Evolutionary conservation across 1,140 invertebrate genomes (phyloP).

Genomic region (Goniozus legneri): DNA sequence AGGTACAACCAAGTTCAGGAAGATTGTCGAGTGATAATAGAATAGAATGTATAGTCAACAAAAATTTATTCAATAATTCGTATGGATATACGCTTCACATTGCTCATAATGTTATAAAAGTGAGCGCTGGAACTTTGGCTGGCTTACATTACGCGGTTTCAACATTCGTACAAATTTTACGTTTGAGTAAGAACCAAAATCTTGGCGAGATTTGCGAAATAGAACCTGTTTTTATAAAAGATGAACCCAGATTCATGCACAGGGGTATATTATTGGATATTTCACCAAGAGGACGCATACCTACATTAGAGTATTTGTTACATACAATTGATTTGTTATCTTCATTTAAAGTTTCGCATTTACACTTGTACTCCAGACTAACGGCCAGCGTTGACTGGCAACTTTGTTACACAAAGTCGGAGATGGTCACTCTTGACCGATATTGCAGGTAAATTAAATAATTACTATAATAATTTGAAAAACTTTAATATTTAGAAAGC

Average conservation of each 20-base stretch:
- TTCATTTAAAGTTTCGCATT: slow-evolving; percentile 62
- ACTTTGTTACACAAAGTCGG: slow-evolving; percentile 56
- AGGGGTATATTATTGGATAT: slow-evolving; percentile 64
- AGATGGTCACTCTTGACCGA: slow-evolving; percentile 63
- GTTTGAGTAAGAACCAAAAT: slow-evolving; percentile 48
- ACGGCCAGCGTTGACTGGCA: slow-evolving; percentile 54
- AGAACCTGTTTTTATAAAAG: slow-evolving; percentile 59
- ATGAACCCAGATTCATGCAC: slow-evolving; percentile 60
- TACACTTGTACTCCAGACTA: slow-evolving; percentile 59
- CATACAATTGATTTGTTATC: slow-evolving; percentile 60
- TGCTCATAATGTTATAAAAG: slow-evolving; percentile 56
- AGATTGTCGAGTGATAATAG: slow-evolving; percentile 39
- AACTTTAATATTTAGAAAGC: not conserved
- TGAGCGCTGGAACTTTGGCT: slow-evolving; percentile 56
- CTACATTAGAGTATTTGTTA: slow-evolving; percentile 59
- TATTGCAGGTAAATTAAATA: slow-evolving; percentile 54
- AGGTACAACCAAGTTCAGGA: slow-evolving; percentile 52
- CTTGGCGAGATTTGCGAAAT: slow-evolving; percentile 37
- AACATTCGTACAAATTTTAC: slow-evolving; percentile 63
- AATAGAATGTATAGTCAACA: slow-evolving; percentile 54
- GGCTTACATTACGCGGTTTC: slow-evolving; percentile 62
- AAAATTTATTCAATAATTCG: slow-evolving; percentile 45
- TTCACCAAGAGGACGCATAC: slow-evolving; percentile 60
- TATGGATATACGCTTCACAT: slow-evolving; percentile 55
- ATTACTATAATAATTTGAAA: slow-evolving; percentile 3